Percentiles rank a stretch among this genome's conserved stretches.
Conservation (phyloP, 2,888 invertebrate species). For the Cosmorhoe ocellata region DNA sequence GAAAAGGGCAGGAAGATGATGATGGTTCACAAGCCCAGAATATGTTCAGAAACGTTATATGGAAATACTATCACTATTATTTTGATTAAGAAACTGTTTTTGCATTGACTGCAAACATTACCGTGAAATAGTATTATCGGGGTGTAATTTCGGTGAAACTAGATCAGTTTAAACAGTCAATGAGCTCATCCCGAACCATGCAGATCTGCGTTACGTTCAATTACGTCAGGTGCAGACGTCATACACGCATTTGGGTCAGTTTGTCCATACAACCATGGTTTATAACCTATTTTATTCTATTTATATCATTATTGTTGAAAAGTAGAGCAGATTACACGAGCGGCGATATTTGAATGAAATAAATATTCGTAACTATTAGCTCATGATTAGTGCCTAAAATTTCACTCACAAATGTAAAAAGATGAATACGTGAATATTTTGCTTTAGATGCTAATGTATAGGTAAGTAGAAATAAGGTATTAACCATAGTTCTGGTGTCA, state of each 20-base stretch:
- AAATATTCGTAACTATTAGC: constrained; percentile 25
- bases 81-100: constrained; percentile 11
- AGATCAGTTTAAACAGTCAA: constrained; percentile 51
- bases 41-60: constrained; percentile 4
- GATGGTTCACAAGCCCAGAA: too few species aligned
- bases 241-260: constrained; percentile 71
- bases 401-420: constrained; percentile 21
- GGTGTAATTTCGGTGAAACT: constrained; percentile 43
- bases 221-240: constrained; percentile 72
- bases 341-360: constrained; percentile 34
- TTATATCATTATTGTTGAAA: constrained; percentile 52
- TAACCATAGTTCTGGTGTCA: too few species aligned
- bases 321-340: constrained; percentile 50
- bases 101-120: constrained; percentile 26
- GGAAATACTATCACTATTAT: not conserved
- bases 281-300: constrained; percentile 70
- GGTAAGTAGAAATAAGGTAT: too few species aligned
- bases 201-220: constrained; percentile 47
- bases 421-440: not conserved
- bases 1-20: too few species aligned
- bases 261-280: constrained; percentile 65
- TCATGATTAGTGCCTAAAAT: constrained; percentile 13
- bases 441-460: too few species aligned
- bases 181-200: constrained; percentile 50
- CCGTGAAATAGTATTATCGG: constrained; percentile 26